A percentile compares a stretch with the other conserved stretches of the same genome.
Conservation (phyloP, 1,140 invertebrate species). For the Achatina immaculata region DNA sequence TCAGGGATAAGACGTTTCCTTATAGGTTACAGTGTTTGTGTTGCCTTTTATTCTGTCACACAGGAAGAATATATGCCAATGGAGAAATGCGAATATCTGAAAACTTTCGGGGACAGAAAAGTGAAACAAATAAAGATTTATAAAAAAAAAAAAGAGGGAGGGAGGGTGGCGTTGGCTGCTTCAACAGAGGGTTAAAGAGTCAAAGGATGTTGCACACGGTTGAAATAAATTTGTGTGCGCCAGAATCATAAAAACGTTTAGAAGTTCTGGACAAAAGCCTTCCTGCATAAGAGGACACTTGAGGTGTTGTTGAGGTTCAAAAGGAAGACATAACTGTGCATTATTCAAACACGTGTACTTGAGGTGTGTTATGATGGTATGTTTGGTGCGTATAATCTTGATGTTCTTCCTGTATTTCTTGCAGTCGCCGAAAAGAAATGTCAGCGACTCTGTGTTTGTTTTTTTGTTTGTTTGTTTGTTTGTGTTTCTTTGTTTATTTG, state of each 20-base stretch:
- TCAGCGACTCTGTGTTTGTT: too few species aligned
- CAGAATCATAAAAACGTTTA: background rate
- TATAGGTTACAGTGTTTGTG: constrained; percentile 7
- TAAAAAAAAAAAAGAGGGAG: too few species aligned
- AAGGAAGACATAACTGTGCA: too few species aligned
- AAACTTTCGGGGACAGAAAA: background rate
- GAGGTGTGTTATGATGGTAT: too few species aligned
- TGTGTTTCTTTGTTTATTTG: too few species aligned
- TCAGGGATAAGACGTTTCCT: too few species aligned
- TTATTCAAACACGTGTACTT: too few species aligned
- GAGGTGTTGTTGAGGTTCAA: background rate
- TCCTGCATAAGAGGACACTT: background rate
- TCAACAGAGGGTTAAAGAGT: background rate
- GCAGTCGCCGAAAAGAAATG: too few species aligned
- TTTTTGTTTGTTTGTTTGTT: too few species aligned
- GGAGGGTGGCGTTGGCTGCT: constrained; percentile 5
- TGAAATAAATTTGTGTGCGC: background rate
- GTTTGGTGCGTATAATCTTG: too few species aligned
- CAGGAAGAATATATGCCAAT: background rate
- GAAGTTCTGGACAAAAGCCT: background rate
- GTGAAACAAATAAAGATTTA: background rate
- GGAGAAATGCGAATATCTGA: background rate
- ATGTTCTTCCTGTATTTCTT: too few species aligned
- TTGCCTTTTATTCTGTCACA: background rate
- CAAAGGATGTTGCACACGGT: background rate